These are phyloP conservation scores for Danionella cerebrum DNA, from an alignment of 2,113 vertebrate genomes.

Conservation along the genomic window DNA sequence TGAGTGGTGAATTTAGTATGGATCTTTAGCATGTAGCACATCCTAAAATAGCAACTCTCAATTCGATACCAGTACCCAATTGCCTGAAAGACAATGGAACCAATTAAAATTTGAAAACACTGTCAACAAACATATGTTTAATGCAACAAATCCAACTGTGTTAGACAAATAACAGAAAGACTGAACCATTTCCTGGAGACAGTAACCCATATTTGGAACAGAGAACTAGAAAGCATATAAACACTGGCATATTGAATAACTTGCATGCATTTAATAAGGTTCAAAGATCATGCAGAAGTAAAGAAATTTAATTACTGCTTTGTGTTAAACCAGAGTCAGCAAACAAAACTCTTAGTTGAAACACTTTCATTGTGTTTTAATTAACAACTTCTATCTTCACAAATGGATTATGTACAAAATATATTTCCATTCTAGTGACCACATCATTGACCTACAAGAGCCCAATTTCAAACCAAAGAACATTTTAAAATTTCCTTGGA, in stretches of 20 bases:
- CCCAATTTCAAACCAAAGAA: constrained; percentile 34
- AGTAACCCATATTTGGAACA: background rate
- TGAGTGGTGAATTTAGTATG: background rate
- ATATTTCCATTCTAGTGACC: too few relatives aligned
- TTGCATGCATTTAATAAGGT: background rate
- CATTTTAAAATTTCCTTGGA: constrained; percentile 53
- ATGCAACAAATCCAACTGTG: background rate
- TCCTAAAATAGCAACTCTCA: background rate
- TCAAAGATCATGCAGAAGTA: background rate
- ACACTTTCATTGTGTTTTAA: too few relatives aligned
- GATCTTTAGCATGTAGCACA: background rate
- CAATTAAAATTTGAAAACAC: background rate
- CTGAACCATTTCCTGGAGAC: background rate
- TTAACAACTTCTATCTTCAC: too few relatives aligned
- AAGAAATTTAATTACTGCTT: constrained; percentile 7
- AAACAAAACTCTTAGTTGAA: background rate
- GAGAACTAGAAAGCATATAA: background rate
- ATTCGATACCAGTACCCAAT: background rate
- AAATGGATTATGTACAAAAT: too few relatives aligned
- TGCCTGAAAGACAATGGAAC: background rate
- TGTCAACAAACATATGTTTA: constrained; percentile 1
- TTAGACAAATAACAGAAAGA: constrained; percentile 5
- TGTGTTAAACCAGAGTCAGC: background rate
- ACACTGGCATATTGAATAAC: background rate
- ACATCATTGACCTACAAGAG: background rate